These are phyloP conservation scores for Myotis findleyi DNA, from an alignment of 2,797 vertebrate species.

Conservation along the genomic window DNA sequence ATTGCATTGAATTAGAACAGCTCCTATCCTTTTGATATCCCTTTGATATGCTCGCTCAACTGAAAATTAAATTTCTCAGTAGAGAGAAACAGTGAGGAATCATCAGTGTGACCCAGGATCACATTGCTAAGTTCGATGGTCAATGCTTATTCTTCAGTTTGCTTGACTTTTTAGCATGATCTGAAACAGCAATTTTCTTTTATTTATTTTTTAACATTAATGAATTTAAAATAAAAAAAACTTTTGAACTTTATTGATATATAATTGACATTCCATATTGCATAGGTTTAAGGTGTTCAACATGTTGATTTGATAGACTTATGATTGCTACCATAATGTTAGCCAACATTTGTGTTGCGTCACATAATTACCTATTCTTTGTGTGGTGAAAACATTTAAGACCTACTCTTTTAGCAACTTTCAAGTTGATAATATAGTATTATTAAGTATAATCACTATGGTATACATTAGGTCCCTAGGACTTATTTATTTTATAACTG, in stretches of 20 bases:
- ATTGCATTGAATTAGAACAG: neutral
- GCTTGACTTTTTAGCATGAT: neutral
- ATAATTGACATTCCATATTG: neutral
- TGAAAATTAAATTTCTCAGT: conserved; percentile 2
- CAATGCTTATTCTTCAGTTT: neutral
- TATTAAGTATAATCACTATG: neutral
- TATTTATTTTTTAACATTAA: neutral
- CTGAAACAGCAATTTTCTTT: neutral
- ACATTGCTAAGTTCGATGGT: neutral
- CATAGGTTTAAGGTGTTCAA: neutral
- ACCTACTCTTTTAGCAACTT: neutral
- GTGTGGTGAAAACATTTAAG: neutral
- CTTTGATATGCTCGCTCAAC: neutral
- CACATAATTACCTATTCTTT: neutral
- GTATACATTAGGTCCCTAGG: neutral
- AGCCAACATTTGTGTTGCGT: neutral
- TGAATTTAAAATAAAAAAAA: neutral
- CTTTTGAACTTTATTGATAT: neutral
- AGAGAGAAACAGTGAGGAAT: neutral
- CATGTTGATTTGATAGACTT: neutral
- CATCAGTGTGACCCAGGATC: neutral
- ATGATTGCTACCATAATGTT: neutral
- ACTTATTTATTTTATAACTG: neutral
- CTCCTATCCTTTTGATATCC: neutral
- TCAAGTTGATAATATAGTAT: neutral